Evolutionary conservation across 1,140 invertebrate genomes (phyloP), one percentile per base, ranked within the genome.

Genomic region (Macrotrachela quadricornifera): DNA sequence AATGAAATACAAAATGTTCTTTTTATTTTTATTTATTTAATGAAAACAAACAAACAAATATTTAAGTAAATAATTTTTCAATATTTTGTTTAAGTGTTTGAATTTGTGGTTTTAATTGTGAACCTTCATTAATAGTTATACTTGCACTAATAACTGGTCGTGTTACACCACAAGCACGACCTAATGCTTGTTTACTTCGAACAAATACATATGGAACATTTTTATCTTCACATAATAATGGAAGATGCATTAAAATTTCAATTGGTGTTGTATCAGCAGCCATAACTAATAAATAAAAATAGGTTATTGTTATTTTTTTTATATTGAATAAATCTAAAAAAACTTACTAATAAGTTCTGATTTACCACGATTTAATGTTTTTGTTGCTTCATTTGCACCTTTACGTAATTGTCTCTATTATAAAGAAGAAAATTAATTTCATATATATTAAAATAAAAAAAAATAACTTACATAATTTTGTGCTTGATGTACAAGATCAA

Each of bases 201-300:
- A 97, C 85, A 73, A 99, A 99, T 18, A 99, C 90, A 69, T 99
- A 99, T 1, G 92, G 90, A 52, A 97, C 92, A 75, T 99, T 99
- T 72, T 99, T 99, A 64, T 99, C 94, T 73, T 99, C 94, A 71
- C 94, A 99, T 0, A 99, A 70, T 39, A 99, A 73, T 11, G 94
- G 94, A 59, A 99, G 77, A 74, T 97, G 94, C 44, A 99, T 70
- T 13, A 99, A 71, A 69, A 99, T 97, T 73, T 99, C 92, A 57
- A 99, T 70, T 12, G 94, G 94, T 65, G 91, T 81, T 1, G 91
- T 83, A 75, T 99, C 94, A 11, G 90, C 92, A 38, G 92, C 84
- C 83, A 99, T 85, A 0, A 99, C 83, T 30, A 30, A 30, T 30
- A 8, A 30, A 30, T 2, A 30, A 30, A 30, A 30, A 30, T 4